Evolutionary conservation across 2,797 vertebrate genomes (phyloP).

Genomic region (Platyrinchus mystaceus): DNA sequence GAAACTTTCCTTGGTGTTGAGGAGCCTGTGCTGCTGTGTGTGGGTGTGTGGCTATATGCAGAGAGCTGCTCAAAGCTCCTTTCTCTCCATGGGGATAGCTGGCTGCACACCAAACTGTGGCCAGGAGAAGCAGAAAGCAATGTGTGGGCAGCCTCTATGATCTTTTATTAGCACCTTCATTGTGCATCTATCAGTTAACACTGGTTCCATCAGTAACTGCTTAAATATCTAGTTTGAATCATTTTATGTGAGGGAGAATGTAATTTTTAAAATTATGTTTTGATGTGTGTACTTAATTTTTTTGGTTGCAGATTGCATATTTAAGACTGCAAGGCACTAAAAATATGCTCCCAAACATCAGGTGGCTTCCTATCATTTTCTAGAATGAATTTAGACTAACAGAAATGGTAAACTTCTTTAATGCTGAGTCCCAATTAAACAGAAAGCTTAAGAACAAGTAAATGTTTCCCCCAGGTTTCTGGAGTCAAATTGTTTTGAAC

Average conservation of each 20-base stretch:
- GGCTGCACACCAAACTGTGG: constrained; percentile 65
- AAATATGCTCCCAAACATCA: neutral
- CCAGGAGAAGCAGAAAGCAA: constrained; percentile 70
- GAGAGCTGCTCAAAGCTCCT: constrained; percentile 68
- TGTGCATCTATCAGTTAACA: constrained; percentile 39
- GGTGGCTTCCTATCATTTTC: constrained; percentile 9
- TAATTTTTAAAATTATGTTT: constrained; percentile 31
- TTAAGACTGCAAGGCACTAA: constrained; percentile 15
- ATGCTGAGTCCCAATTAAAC: neutral
- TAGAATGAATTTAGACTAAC: neutral
- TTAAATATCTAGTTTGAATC: constrained; percentile 14
- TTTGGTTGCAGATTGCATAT: constrained; percentile 8
- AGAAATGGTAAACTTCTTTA: neutral
- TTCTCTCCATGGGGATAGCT: constrained; percentile 70
- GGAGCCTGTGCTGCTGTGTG: constrained; percentile 73
- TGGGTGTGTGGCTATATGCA: constrained; percentile 73
- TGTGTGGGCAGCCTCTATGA: constrained; percentile 69
- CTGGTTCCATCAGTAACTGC: constrained; percentile 35
- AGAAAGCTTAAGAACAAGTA: neutral
- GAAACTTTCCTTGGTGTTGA: constrained; percentile 72
- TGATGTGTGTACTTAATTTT: constrained; percentile 23
- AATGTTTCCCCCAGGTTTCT: neutral
- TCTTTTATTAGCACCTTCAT: constrained; percentile 74
- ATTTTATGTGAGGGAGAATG: neutral
- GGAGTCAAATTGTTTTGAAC: neutral